Conservation (phyloP, 2,888 invertebrate species). For the Eumerus sabulonum region DNA sequence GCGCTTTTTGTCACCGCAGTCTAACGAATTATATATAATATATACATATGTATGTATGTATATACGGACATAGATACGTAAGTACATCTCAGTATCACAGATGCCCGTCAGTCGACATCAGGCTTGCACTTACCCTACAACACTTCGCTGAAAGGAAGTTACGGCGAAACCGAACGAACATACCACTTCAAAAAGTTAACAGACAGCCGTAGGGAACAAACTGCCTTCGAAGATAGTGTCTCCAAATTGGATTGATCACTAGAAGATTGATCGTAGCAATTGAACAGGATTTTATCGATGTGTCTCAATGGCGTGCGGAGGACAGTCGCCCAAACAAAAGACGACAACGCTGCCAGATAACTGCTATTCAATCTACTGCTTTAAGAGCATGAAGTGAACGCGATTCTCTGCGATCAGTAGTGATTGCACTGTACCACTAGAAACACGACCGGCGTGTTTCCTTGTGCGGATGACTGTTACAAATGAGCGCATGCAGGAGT, state of each 20-base stretch:
- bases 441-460: constrained; percentile 12
- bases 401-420: constrained; percentile 45
- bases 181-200: constrained; percentile 7
- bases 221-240: constrained; percentile 44
- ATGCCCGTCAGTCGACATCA: constrained; percentile 7
- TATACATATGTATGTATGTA: not conserved
- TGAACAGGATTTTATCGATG: constrained; percentile 52
- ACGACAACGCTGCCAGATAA: constrained; percentile 11
- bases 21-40: constrained; percentile 29
- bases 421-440: constrained; percentile 1
- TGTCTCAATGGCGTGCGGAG: not conserved
- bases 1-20: constrained; percentile 54
- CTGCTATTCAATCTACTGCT: constrained; percentile 39
- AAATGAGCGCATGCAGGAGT: constrained; percentile 44
- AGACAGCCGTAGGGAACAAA: constrained; percentile 8
- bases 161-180: constrained; percentile 24
- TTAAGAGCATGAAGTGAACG: constrained; percentile 15
- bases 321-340: constrained; percentile 34
- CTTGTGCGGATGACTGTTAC: constrained; percentile 58
- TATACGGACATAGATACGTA: no score
- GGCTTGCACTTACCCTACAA: constrained; percentile 6
- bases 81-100: not conserved
- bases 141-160: not conserved
- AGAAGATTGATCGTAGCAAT: constrained; percentile 59
- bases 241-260: constrained; percentile 61